Conservation (phyloP, 92 coral and sea anemone species). For the Palythoa heliodiscus region DNA sequence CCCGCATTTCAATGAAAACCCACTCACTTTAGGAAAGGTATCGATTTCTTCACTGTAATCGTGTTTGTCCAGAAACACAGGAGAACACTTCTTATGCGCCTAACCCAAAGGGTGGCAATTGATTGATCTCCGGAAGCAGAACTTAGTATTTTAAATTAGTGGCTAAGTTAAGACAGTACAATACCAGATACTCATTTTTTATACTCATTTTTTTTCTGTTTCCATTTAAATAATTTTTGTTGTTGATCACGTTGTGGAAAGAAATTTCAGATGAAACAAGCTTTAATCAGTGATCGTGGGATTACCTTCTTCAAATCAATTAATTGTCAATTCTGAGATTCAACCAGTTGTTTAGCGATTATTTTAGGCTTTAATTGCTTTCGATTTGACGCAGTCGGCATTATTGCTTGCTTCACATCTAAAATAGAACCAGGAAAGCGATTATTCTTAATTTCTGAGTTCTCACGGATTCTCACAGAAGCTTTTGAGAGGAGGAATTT, state of each 20-base stretch:
- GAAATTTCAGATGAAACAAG: neutral
- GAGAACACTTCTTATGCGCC: neutral
- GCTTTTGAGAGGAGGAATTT: constrained; percentile 10
- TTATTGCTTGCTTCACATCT: constrained; percentile 1
- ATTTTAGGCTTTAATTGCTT: constrained; percentile 21
- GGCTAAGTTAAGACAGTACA: neutral
- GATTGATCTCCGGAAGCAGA: constrained; percentile 4
- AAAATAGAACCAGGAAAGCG: constrained; percentile 1
- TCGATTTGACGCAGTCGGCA: constrained; percentile 1
- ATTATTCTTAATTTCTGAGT: constrained; percentile 9
- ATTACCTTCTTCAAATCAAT: constrained; percentile 18
- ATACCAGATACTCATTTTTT: neutral
- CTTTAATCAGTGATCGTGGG: neutral
- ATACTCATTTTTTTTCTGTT: constrained; percentile 9
- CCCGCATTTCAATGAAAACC: neutral
- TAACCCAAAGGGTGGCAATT: neutral
- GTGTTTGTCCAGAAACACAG: neutral
- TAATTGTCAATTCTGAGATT: constrained; percentile 19
- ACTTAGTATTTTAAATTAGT: neutral
- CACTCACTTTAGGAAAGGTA: neutral
- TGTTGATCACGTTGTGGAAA: neutral
- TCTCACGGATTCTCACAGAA: constrained; percentile 37
- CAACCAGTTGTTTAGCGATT: constrained; percentile 10
- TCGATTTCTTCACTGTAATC: constrained; percentile 7
- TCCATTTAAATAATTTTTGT: neutral